These are phyloP conservation scores for Vandiemenella viatica DNA, from an alignment of 2,888 invertebrate genomes.

Conservation along the genomic window DNA sequence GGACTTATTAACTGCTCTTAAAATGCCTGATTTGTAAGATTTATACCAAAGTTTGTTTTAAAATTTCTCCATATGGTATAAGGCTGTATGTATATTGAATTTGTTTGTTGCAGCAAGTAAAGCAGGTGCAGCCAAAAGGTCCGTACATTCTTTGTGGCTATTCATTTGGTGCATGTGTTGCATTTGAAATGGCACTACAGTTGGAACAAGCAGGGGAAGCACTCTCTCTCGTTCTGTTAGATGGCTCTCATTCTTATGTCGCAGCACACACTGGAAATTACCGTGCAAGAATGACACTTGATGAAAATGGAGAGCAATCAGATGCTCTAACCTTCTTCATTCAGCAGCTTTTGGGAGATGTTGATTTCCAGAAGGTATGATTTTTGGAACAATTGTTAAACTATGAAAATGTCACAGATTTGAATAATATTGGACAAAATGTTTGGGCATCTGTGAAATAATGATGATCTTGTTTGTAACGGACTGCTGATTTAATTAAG, in stretches of 20 bases:
- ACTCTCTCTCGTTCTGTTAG: conserved; percentile 59
- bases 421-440: too few relatives aligned
- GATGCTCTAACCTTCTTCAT: conserved; percentile 67
- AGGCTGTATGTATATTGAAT: too few relatives aligned
- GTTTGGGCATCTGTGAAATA: too few relatives aligned
- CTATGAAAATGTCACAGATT: neutral
- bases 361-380: conserved; percentile 53
- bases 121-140: conserved; percentile 57
- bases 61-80: too few relatives aligned
- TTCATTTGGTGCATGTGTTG: conserved; percentile 88
- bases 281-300: conserved; percentile 37
- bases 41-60: too few relatives aligned
- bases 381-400: neutral
- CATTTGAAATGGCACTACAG: conserved; percentile 85
- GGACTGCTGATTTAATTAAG: too few relatives aligned
- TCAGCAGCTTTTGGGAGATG: conserved; percentile 57
- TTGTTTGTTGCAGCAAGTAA: conserved; percentile 41
- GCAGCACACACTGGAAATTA: conserved; percentile 57
- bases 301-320: conserved; percentile 40
- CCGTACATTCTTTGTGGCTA: conserved; percentile 87
- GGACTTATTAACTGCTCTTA: too few relatives aligned
- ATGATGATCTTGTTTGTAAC: too few relatives aligned
- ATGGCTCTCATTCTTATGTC: conserved; percentile 78
- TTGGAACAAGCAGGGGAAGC: conserved; percentile 46
- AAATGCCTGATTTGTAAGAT: too few relatives aligned